Conservation (phyloP, 1,140 invertebrate species). For the Eurosta solidaginis region DNA sequence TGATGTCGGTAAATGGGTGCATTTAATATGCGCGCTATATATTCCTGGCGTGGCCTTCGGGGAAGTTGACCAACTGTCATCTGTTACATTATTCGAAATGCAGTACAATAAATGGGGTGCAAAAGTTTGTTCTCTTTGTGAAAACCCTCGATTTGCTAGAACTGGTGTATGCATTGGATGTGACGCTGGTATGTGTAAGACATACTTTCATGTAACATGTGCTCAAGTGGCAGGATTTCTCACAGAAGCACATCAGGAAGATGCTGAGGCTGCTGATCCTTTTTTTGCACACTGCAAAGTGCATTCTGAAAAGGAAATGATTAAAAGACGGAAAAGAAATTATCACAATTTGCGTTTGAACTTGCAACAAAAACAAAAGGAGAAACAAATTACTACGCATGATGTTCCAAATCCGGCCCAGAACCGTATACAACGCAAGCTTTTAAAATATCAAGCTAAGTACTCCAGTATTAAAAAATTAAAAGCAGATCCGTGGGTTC, state of each 20-base stretch:
- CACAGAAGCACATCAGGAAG: constrained; percentile 90
- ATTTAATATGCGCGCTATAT: constrained; percentile 95
- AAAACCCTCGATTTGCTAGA: constrained; percentile 80
- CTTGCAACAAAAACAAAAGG: constrained; percentile 62
- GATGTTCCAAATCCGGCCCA: constrained; percentile 67
- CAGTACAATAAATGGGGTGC: constrained; percentile 94
- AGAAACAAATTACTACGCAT: constrained; percentile 58
- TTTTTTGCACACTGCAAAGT: constrained; percentile 96
- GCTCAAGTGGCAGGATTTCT: constrained; percentile 91
- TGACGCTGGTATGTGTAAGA: constrained; percentile 97
- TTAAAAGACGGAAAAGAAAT: constrained; percentile 79
- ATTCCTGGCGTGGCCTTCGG: constrained; percentile 95
- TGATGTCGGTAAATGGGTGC: constrained; percentile 95
- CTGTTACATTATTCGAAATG: constrained; percentile 93
- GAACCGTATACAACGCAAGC: constrained; percentile 75
- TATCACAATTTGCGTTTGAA: constrained; percentile 88
- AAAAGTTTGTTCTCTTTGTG: constrained; percentile 84
- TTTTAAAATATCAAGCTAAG: constrained; percentile 76
- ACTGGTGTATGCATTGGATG: constrained; percentile 95
- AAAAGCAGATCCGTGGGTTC: constrained; percentile 85
- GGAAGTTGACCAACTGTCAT: constrained; percentile 85
- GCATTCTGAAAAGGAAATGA: constrained; percentile 82
- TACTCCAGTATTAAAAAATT: constrained; percentile 75
- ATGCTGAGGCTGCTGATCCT: constrained; percentile 92
- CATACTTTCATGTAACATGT: constrained; percentile 97